Conservation (phyloP, 2,113 vertebrate species). For the Brachyistius frenatus region DNA sequence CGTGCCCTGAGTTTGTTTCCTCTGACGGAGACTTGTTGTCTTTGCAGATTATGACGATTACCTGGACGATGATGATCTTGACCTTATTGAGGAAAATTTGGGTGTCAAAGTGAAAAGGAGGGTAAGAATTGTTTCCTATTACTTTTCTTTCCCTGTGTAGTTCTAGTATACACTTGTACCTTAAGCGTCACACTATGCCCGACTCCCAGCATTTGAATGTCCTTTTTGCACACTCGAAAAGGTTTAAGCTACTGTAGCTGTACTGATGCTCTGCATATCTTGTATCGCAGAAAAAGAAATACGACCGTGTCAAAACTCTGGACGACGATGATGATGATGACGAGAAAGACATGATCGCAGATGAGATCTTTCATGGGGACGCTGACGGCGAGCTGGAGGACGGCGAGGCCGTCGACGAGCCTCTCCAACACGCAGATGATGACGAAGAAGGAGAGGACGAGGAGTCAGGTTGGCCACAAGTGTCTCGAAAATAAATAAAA, state of each 20-base stretch:
- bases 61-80: constrained; percentile 98
- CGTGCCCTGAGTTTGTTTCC: background rate
- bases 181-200: background rate
- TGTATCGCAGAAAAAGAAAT: constrained; percentile 90
- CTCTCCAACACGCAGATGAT: constrained; percentile 87
- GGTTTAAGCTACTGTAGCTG: background rate
- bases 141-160: background rate
- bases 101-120: constrained; percentile 98
- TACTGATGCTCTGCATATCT: background rate
- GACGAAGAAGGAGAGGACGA: constrained; percentile 94
- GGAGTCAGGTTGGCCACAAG: constrained; percentile 88
- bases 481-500: background rate
- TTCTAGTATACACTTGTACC: background rate
- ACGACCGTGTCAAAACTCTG: constrained; percentile 94
- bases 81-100: constrained; percentile 98
- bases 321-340: constrained; percentile 97
- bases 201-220: background rate
- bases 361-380: constrained; percentile 96
- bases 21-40: constrained; percentile 24
- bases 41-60: constrained; percentile 91
- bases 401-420: constrained; percentile 88
- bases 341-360: constrained; percentile 93
- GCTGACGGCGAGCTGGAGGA: constrained; percentile 94
- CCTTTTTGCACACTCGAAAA: background rate
- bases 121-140: constrained; percentile 78